Base-by-base conservation (phyloP, 2,797 vertebrate genomes). In the Squalus acanthias region DNA sequence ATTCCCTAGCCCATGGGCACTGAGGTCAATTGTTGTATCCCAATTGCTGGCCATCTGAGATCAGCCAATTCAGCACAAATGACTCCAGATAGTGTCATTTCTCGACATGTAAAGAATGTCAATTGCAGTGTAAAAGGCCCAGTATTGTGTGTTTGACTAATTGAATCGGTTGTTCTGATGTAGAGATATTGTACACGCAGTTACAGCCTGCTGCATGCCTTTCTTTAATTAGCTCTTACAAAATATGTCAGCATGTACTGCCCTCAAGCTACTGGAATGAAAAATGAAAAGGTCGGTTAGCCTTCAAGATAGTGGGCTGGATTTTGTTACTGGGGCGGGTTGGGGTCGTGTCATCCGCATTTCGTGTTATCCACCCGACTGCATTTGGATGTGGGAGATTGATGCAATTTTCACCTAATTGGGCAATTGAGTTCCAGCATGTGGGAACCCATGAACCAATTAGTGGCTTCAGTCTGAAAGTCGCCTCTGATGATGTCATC, bases 161-260 rank as follows among this genome's bases (percentile, higher is more conserved):
- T 85, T 85, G 82, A 85, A 24, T 85, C 50, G 82, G 82, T 85
- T 85, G 82, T 85, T 50, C 39, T 85, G 82, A 85, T 85, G 82
- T 85, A 50, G 82, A 85, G 82, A 85, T 85, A 50, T 50, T 85
- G 82, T 85, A 85, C 82, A 85, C 1, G 82, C 82, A 50, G 46
- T 85, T 50, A 50, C 82, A 85, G 46, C 82, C 82, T 85, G 82
- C 46, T 85, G 46, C 2, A 46, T 85, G 46, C 82, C 82, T 85
- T 85, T 85, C 82, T 85, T 85, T 85, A 85, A 85, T 85, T 85
- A 85, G 50, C 46, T 50, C 82, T 85, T 85, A 85, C 39, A 50
- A 85, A 85, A 85, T 85, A 85, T 85, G 46, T 85, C 82, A 85
- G 82, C 82, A 50, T 85, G 46, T 24, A 85, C 46, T 50, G 46